These are phyloP conservation scores for Mythimna pallens DNA, from an alignment of 2,888 invertebrate species.

Conservation along the genomic window DNA sequence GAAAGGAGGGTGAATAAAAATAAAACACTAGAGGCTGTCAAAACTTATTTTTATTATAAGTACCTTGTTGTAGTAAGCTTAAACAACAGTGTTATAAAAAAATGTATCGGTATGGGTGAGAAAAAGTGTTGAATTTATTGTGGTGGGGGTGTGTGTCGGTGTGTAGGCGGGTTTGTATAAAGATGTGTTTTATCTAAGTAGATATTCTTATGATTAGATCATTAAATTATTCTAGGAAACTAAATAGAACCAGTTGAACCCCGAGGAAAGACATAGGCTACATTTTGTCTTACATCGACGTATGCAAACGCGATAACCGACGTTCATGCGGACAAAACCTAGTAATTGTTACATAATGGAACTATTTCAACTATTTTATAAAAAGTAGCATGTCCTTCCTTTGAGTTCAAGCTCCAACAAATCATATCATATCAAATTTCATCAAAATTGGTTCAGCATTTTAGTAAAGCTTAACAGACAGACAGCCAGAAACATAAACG, in stretches of 20 bases:
- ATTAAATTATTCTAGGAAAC: not conserved
- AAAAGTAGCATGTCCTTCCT: no score
- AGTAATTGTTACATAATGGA: no score
- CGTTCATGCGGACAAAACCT: no score
- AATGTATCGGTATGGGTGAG: not conserved
- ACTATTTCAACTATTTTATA: no score
- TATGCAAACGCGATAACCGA: no score
- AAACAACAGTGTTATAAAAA: not conserved
- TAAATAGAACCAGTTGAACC: not conserved
- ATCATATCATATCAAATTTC: no score
- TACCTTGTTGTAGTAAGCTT: not conserved
- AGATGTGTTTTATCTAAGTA: not conserved
- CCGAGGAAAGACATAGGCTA: no score
- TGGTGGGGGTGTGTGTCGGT: not conserved
- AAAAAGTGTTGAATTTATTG: not conserved
- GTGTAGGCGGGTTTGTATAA: not conserved
- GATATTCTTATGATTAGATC: not conserved
- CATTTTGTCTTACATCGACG: no score
- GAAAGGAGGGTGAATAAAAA: slow-evolving; percentile 5
- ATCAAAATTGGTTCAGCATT: no score
- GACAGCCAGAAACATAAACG: no score
- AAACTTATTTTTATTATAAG: not conserved
- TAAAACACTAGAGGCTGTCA: slow-evolving; percentile 8
- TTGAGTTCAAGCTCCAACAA: no score
- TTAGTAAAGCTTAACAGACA: no score